A percentile compares a stretch with the other conserved stretches of the same genome.
phyloP scores from a whole-genome alignment of 2,797 vertebrate genomes.

The Craterocephalus amniculus region DNA sequence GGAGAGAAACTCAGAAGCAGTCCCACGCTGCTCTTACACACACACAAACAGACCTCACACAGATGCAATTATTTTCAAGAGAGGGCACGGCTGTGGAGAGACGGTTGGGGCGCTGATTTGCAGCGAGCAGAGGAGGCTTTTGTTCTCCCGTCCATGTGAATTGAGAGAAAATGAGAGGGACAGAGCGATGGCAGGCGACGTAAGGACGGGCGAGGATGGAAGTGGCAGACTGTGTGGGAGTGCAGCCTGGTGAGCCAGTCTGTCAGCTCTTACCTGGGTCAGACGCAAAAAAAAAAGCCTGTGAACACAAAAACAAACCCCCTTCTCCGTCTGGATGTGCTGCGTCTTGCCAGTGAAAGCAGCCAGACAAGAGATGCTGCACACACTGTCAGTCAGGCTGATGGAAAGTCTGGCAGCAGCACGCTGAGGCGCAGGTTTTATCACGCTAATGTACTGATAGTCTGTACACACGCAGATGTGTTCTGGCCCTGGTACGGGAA shows the following conservation, averaged over 20 bases:
- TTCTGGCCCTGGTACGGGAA: conserved; percentile 53
- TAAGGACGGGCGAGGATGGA: conserved; percentile 25
- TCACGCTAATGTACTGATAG: conserved; percentile 68
- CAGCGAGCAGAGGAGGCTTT: conserved; percentile 30
- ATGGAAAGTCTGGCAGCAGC: conserved; percentile 63
- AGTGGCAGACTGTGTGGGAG: conserved; percentile 67
- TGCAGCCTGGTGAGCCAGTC: conserved; percentile 43
- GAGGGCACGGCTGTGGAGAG: conserved; percentile 32
- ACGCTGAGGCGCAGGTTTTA: conserved; percentile 55
- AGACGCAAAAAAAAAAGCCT: conserved; percentile 23
- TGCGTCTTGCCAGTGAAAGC: conserved; percentile 40
- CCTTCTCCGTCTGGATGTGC: conserved; percentile 33
- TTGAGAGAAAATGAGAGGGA: conserved; percentile 29
- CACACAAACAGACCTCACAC: neutral
- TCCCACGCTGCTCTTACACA: neutral
- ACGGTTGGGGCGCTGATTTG: conserved; percentile 29
- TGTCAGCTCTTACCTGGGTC: conserved; percentile 69
- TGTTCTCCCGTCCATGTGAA: conserved; percentile 35
- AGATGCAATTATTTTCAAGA: conserved; percentile 35
- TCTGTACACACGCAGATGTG: conserved; percentile 59
- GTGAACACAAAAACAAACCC: conserved; percentile 16
- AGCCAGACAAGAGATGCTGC: conserved; percentile 52
- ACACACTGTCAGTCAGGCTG: conserved; percentile 63
- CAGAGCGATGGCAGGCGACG: conserved; percentile 35
- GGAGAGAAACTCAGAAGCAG: conserved; percentile 5